Evolutionary conservation across 2,888 invertebrate genomes (phyloP).

Genomic region (Calephelis perditalis): DNA sequence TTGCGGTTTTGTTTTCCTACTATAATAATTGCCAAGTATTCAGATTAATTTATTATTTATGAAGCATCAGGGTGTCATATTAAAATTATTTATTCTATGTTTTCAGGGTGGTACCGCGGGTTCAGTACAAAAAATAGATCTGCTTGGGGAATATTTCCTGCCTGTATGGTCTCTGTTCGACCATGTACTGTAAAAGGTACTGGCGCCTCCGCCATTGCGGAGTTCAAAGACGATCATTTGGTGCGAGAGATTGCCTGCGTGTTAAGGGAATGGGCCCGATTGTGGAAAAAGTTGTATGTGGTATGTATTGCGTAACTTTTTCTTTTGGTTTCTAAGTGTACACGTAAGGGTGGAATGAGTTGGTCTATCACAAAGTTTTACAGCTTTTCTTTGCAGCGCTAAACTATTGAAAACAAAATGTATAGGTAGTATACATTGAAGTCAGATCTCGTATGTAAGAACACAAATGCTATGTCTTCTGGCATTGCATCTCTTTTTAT

Average conservation of each 20-base stretch:
- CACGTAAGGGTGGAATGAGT: background rate
- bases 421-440: too few species aligned
- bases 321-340: background rate
- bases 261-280: slow-evolving; percentile 93
- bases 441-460: too few species aligned
- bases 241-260: slow-evolving; percentile 94
- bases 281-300: slow-evolving; percentile 95
- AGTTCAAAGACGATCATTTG: slow-evolving; percentile 92
- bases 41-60: too few species aligned
- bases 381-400: too few species aligned
- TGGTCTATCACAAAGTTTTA: too few species aligned
- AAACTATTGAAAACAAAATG: too few species aligned
- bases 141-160: slow-evolving; percentile 76
- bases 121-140: slow-evolving; percentile 84
- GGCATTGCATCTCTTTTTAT: too few species aligned
- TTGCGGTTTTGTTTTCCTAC: too few species aligned
- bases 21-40: too few species aligned
- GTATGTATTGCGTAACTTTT: slow-evolving; percentile 70
- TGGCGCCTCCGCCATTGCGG: slow-evolving; percentile 90
- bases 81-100: background rate
- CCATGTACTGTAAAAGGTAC: slow-evolving; percentile 87
- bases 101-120: slow-evolving; percentile 91
- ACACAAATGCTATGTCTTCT: too few species aligned
- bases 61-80: background rate
- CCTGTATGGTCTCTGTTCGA: slow-evolving; percentile 86